A percentile compares a stretch with the other conserved stretches of the same genome.
phyloP scores from a whole-genome alignment of 2,113 vertebrate genomes.

The Cheirogaleus medius region DNA sequence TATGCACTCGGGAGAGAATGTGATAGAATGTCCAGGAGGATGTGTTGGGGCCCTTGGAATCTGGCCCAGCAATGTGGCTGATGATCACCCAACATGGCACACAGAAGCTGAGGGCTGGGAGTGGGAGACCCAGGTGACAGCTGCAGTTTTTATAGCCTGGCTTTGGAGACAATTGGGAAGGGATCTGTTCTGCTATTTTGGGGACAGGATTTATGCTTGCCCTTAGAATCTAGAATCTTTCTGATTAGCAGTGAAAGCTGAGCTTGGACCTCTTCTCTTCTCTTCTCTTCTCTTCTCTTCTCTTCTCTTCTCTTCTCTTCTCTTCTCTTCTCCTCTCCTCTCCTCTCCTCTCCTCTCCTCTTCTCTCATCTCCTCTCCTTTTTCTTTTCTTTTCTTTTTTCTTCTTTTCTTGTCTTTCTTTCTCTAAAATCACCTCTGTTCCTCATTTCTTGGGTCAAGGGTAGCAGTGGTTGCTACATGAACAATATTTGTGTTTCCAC shows the following conservation, averaged over 20 bases:
- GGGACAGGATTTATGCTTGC: conserved; percentile 92
- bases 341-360: too few species aligned
- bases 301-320: too few species aligned
- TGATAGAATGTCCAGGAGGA: conserved; percentile 93
- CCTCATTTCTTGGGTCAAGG: not conserved
- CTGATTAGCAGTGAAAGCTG: conserved; percentile 90
- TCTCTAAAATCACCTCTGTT: conserved; percentile 67
- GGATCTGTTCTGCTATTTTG: conserved; percentile 84
- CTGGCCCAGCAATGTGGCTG: conserved; percentile 86
- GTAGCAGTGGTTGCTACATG: conserved; percentile 25
- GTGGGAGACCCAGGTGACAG: conserved; percentile 87
- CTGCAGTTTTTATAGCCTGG: conserved; percentile 93
- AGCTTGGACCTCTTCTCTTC: not conserved
- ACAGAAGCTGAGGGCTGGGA: conserved; percentile 81
- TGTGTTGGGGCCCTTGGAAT: conserved; percentile 87
- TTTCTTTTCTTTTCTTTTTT: too few species aligned
- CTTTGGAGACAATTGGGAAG: conserved; percentile 91
- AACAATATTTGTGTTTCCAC: conserved; percentile 21
- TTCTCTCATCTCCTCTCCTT: too few species aligned
- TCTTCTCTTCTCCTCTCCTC: too few species aligned
- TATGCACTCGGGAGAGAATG: conserved; percentile 86
- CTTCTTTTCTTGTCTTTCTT: conserved; percentile 51
- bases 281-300: too few species aligned
- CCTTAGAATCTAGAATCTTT: conserved; percentile 93
- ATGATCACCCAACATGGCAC: conserved; percentile 89